These are phyloP conservation scores for Myiozetetes cayanensis DNA, from an alignment of 2,113 vertebrate genomes.

Conservation along the genomic window DNA sequence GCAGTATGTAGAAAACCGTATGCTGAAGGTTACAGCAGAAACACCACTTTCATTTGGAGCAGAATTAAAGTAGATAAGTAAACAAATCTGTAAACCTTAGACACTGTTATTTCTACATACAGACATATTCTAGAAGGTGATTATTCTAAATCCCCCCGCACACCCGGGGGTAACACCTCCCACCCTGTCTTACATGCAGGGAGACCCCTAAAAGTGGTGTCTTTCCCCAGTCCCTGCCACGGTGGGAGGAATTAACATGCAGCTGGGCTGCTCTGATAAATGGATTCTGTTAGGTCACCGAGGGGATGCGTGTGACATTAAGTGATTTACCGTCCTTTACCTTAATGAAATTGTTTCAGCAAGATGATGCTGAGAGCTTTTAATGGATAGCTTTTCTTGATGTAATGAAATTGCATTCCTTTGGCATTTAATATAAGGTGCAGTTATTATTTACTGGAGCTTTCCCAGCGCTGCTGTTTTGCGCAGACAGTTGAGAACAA, in stretches of 20 bases:
- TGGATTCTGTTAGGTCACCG: slow-evolving; percentile 87
- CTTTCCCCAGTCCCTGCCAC: slow-evolving; percentile 46
- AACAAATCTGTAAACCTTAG: background rate
- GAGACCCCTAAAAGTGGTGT: slow-evolving; percentile 55
- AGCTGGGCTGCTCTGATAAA: slow-evolving; percentile 86
- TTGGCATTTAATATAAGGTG: slow-evolving; percentile 90
- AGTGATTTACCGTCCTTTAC: slow-evolving; percentile 96
- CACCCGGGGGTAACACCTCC: background rate
- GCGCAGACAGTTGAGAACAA: slow-evolving; percentile 75
- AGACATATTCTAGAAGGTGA: slow-evolving; percentile 34
- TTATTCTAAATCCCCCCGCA: background rate
- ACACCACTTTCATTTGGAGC: background rate
- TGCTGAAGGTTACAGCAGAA: background rate
- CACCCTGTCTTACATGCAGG: rapidly evolving
- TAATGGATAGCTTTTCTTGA: slow-evolving; percentile 92
- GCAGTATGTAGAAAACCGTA: background rate
- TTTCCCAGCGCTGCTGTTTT: slow-evolving; percentile 72
- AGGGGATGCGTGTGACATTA: slow-evolving; percentile 88
- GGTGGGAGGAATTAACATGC: slow-evolving; percentile 84
- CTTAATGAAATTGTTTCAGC: slow-evolving; percentile 99
- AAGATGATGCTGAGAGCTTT: slow-evolving; percentile 87
- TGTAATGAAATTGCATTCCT: slow-evolving; percentile 90
- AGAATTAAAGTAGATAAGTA: background rate
- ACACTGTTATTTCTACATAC: background rate
- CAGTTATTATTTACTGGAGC: slow-evolving; percentile 87